These are phyloP conservation scores for Falcunculus frontatus DNA, from an alignment of 2,113 vertebrate species.

Conservation along the genomic window DNA sequence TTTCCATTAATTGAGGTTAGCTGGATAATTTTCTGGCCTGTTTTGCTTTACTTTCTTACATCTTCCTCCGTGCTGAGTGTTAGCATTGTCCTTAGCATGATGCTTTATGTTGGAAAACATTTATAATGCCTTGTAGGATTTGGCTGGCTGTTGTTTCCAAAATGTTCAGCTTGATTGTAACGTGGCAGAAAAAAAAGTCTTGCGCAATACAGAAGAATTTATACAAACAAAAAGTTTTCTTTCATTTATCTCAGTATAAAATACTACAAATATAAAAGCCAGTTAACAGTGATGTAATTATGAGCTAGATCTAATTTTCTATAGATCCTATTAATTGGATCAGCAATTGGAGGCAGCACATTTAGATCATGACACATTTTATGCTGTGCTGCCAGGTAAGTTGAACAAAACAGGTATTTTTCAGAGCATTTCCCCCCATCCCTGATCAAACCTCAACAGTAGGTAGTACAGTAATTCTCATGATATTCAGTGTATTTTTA, in stretches of 20 bases:
- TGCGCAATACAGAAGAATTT: background rate
- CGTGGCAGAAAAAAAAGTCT: background rate
- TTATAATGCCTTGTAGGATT: slow-evolving; percentile 35
- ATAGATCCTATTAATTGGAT: background rate
- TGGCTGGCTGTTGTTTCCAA: slow-evolving; percentile 49
- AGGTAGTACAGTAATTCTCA: background rate
- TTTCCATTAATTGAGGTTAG: slow-evolving; percentile 50
- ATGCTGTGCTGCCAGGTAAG: background rate
- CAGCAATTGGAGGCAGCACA: background rate
- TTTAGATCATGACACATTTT: background rate
- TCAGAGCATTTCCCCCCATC: background rate
- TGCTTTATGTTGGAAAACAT: slow-evolving; percentile 17
- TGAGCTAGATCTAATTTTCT: background rate
- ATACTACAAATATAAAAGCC: background rate
- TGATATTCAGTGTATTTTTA: background rate
- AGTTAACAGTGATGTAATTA: background rate
- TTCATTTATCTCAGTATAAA: background rate
- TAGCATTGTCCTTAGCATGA: slow-evolving; percentile 44
- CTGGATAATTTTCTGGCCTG: slow-evolving; percentile 48
- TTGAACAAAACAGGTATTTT: background rate
- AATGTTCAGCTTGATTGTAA: slow-evolving; percentile 41
- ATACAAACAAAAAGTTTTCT: background rate
- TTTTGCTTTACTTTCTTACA: slow-evolving; percentile 47
- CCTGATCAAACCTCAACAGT: background rate
- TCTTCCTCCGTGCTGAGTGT: slow-evolving; percentile 19